A percentile compares a stretch with the other conserved stretches of the same genome.
These are phyloP conservation scores for Thumatha senex DNA, from an alignment of 2,888 invertebrate genomes.

Conservation along the genomic window DNA sequence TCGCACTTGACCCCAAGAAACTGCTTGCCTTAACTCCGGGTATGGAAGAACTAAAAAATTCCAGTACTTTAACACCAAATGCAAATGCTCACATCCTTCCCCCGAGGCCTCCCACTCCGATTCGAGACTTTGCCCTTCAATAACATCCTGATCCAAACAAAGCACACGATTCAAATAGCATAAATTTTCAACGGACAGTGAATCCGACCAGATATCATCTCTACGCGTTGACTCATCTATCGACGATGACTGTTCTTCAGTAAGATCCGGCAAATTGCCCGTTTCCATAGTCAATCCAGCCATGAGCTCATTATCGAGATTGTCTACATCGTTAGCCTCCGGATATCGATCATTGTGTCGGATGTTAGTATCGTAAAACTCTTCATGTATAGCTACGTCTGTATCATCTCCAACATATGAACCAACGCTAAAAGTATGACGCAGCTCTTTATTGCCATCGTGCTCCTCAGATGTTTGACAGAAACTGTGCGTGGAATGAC, in stretches of 20 bases:
- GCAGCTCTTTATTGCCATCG: slow-evolving; percentile 31
- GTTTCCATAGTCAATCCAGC: slow-evolving; percentile 66
- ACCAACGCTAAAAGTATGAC: slow-evolving; percentile 46
- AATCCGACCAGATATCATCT: slow-evolving; percentile 60
- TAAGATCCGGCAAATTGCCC: slow-evolving; percentile 66
- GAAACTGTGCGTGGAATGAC: slow-evolving; percentile 59
- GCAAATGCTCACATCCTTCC: slow-evolving; percentile 66
- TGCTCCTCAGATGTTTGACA: slow-evolving; percentile 31
- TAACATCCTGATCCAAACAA: slow-evolving; percentile 53
- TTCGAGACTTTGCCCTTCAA: slow-evolving; percentile 54
- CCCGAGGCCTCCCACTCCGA: slow-evolving; percentile 63
- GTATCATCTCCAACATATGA: slow-evolving; percentile 41
- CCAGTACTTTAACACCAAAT: slow-evolving; percentile 70
- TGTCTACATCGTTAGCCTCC: slow-evolving; percentile 68
- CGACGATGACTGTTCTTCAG: slow-evolving; percentile 70
- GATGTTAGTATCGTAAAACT: slow-evolving; percentile 69
- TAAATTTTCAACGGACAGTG: slow-evolving; percentile 58
- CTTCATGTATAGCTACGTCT: slow-evolving; percentile 33
- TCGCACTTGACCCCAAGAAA: slow-evolving; percentile 66
- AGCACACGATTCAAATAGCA: slow-evolving; percentile 63
- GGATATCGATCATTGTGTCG: slow-evolving; percentile 73
- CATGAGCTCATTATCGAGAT: slow-evolving; percentile 67
- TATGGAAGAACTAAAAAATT: slow-evolving; percentile 60
- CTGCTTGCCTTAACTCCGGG: slow-evolving; percentile 62
- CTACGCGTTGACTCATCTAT: slow-evolving; percentile 68